Evolutionary conservation across 2,888 invertebrate genomes (phyloP), one percentile per base, ranked within the genome.

Genomic region (Fabriciana adippe): DNA sequence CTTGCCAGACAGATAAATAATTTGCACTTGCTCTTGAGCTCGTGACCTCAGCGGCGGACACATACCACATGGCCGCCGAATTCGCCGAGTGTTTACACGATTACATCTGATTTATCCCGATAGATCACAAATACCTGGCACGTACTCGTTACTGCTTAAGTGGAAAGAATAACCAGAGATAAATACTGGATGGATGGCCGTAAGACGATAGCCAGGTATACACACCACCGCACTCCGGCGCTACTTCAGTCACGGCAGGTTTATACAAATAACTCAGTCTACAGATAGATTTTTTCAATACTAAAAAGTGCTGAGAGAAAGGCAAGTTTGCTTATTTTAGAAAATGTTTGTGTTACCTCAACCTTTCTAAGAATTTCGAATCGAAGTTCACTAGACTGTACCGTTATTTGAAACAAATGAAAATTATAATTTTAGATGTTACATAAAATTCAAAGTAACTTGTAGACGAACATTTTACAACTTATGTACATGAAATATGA

Each of bases 41-140:
- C n/a, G 8, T 8, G 56, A 47, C 21, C 14, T 41, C 15, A 15
- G 21, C 47, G 1, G 14, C 31, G 13, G 47, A 26, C 59, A 47
- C n/a, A 45, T 15, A 16, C 59, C 59, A 59, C 59, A 59, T 48
- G 48, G 26, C 48, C 48, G 6, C 48, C 48, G 48, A 59, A 59
- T 59, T 48, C 13, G 47, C 18, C 55, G 35, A 41, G 26, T 65
- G 56, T 64, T 64, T 56, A 65, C 65, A 65, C 51, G 16, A 47
- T 31, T 51, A 18, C 59, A 54, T 59, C 65, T 54, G 45, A 65
- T 65, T 21, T 65, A 65, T 31, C n/a, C n/a, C 21, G 48, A 48
- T 59, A 59, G n/a, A 48, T n/a, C 47, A 59, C 48, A n/a, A n/a
- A 48, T 59, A 59, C 48, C 48, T 48, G 48, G 59, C 47, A 48